phyloP scores from a whole-genome alignment of 2,888 invertebrate species.

The Apamea monoglypha region DNA sequence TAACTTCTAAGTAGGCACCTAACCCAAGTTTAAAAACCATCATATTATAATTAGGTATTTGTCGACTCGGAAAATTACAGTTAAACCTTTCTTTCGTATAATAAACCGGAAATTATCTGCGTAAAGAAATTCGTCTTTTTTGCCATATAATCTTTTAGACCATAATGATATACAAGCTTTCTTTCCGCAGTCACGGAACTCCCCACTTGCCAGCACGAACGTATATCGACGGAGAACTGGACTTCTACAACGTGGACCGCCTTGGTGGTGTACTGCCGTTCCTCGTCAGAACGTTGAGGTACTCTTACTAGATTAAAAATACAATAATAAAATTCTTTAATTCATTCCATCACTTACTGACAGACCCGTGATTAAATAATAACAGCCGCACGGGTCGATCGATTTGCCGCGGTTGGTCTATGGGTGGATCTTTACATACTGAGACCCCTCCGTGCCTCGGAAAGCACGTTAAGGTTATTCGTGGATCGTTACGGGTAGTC shows the following conservation, averaged over 20 bases:
- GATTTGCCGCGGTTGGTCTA: no score
- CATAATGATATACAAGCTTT: background rate
- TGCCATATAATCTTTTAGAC: background rate
- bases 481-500: no score
- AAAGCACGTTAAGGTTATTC: no score
- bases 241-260: constrained; percentile 92
- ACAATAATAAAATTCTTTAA: background rate
- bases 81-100: background rate
- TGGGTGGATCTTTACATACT: no score
- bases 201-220: constrained; percentile 86
- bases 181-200: constrained; percentile 74
- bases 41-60: background rate
- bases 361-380: background rate
- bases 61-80: background rate
- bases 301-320: background rate
- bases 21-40: background rate
- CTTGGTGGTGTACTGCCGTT: constrained; percentile 93
- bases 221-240: constrained; percentile 92
- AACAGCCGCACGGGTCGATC: no score
- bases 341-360: background rate
- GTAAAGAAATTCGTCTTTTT: no score
- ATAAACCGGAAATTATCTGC: background rate
- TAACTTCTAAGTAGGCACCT: background rate
- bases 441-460: no score
- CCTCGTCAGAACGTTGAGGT: constrained; percentile 86